Conservation (phyloP, 2,113 vertebrate species). For the Butorides virescens region DNA sequence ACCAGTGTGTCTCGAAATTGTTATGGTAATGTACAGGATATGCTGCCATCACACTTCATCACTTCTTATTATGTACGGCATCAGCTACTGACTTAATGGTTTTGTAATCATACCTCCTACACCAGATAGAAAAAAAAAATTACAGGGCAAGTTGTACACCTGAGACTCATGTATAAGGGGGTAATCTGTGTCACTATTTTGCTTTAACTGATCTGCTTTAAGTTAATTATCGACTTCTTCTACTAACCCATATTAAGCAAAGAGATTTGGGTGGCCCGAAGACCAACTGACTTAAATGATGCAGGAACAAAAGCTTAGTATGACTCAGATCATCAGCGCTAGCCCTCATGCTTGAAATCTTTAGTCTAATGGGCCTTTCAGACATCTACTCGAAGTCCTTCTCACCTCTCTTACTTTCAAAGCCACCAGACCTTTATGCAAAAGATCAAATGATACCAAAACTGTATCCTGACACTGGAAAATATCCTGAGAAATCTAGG, state of each 20-base stretch:
- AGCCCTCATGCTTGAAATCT: not conserved
- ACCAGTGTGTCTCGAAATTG: not conserved
- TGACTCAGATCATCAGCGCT: not conserved
- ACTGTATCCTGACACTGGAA: not conserved
- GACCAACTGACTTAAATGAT: not conserved
- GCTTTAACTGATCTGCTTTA: not conserved
- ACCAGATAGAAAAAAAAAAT: not conserved
- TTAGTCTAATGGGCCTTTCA: not conserved
- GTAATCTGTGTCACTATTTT: not conserved
- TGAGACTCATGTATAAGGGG: not conserved
- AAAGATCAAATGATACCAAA: not conserved
- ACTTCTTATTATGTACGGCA: not conserved
- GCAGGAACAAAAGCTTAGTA: not conserved
- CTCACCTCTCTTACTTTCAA: not conserved
- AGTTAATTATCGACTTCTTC: not conserved
- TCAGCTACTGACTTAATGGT: not conserved
- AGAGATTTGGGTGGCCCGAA: not conserved
- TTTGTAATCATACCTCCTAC: conserved; percentile 13
- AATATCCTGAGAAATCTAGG: not conserved
- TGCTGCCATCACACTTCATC: conserved; percentile 3
- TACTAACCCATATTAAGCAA: not conserved
- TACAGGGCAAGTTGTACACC: not conserved
- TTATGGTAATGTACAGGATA: conserved; percentile 12
- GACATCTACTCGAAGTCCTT: not conserved
- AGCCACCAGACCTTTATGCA: not conserved